These are phyloP conservation scores for Temnothorax nylanderi DNA, from an alignment of 1,140 invertebrate species.

Conservation along the genomic window DNA sequence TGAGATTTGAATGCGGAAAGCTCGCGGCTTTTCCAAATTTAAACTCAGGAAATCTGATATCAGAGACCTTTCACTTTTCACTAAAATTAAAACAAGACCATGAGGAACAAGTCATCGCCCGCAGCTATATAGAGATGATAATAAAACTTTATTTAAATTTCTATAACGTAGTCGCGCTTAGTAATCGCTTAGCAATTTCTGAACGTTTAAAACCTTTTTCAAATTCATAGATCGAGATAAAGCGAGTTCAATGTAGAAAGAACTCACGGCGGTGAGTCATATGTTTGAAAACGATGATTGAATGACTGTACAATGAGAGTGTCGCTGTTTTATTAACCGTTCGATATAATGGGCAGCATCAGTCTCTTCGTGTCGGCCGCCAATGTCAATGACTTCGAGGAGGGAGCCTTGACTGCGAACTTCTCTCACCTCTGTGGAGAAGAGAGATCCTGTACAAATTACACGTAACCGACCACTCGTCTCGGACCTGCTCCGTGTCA, in stretches of 20 bases:
- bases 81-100: background rate
- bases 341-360: slow-evolving; percentile 70
- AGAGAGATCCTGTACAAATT: slow-evolving; percentile 73
- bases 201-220: background rate
- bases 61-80: background rate
- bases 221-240: background rate
- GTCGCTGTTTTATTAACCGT: slow-evolving; percentile 65
- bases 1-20: background rate
- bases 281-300: slow-evolving; percentile 41
- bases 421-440: slow-evolving; percentile 69
- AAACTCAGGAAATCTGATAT: background rate
- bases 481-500: slow-evolving; percentile 44
- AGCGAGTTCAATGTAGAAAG: background rate
- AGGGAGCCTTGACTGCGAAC: slow-evolving; percentile 79
- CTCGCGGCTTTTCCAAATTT: background rate
- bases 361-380: slow-evolving; percentile 63
- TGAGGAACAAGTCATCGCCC: background rate
- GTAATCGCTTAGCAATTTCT: background rate
- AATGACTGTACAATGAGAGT: slow-evolving; percentile 32
- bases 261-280: background rate
- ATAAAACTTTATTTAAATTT: slow-evolving; percentile 4
- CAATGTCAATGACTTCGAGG: slow-evolving; percentile 80
- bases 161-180: background rate
- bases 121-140: background rate
- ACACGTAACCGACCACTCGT: slow-evolving; percentile 62